These are phyloP conservation scores for Tokudaia muenninki DNA, from an alignment of 2,797 vertebrate species.

Conservation along the genomic window DNA sequence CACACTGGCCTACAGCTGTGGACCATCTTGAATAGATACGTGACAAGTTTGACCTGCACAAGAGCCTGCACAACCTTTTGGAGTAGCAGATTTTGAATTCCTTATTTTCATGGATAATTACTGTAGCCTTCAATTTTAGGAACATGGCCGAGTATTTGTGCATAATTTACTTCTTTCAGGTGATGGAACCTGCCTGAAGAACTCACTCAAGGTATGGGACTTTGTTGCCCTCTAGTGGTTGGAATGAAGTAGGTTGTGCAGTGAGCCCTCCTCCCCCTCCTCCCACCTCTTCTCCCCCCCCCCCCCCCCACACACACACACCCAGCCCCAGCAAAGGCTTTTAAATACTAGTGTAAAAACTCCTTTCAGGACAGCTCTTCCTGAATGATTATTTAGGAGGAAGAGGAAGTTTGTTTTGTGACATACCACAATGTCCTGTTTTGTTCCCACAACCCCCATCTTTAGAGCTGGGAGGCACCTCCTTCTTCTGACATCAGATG, in stretches of 20 bases:
- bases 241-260: not conserved
- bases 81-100: conserved; percentile 1
- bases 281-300: too few relatives aligned
- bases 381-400: not conserved
- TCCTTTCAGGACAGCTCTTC: not conserved
- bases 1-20: conserved; percentile 9
- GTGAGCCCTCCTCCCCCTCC: not conserved
- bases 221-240: conserved; percentile 82
- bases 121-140: conserved; percentile 59
- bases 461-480: not conserved
- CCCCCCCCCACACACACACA: not conserved
- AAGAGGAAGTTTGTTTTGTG: not conserved
- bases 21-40: conserved; percentile 13
- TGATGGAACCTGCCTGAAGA: not conserved
- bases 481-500: not conserved
- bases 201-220: not conserved
- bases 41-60: conserved; percentile 50
- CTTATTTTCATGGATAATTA: conserved; percentile 68
- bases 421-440: not conserved
- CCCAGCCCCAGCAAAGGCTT: not conserved
- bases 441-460: not conserved
- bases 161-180: conserved; percentile 17
- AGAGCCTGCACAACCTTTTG: not conserved
- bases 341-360: not conserved
- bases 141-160: conserved; percentile 44